Conservation (phyloP, 2,113 vertebrate species). For the Psophia crepitans region DNA sequence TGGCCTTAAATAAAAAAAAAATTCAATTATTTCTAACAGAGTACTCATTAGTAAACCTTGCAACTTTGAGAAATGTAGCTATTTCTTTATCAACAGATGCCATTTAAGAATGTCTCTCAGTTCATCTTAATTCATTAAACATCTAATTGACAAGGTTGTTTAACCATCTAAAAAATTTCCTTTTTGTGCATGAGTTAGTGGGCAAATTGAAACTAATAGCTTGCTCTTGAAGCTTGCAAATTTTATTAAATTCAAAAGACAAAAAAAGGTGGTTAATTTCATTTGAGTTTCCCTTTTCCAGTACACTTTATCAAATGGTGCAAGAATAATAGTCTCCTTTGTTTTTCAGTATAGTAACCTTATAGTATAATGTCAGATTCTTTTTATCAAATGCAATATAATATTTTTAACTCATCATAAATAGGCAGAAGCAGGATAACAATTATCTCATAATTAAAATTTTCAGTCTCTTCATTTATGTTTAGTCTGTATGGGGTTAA, state of each 20-base stretch:
- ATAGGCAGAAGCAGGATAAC: not conserved
- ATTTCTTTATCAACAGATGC: slow-evolving; percentile 40
- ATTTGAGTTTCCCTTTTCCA: not conserved
- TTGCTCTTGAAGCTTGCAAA: slow-evolving; percentile 50
- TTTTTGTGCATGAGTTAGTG: slow-evolving; percentile 55
- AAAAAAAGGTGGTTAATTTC: slow-evolving; percentile 39
- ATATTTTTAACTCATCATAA: not conserved
- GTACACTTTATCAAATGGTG: not conserved
- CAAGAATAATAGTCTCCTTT: not conserved
- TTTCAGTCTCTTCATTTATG: not conserved
- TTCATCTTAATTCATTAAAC: slow-evolving; percentile 72
- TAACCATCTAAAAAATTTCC: slow-evolving; percentile 62
- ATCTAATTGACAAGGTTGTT: slow-evolving; percentile 64
- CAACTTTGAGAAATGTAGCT: slow-evolving; percentile 14
- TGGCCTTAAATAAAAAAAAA: not conserved
- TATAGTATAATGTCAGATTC: not conserved
- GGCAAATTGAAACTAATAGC: slow-evolving; percentile 71
- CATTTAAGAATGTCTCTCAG: slow-evolving; percentile 49
- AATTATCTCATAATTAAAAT: not conserved
- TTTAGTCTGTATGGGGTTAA: not conserved
- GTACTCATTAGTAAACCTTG: not conserved
- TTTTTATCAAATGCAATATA: not conserved
- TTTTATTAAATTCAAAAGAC: slow-evolving; percentile 61
- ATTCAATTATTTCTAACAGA: not conserved
- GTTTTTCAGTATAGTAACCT: not conserved